Conservation (phyloP, 2,888 invertebrate species). For the Pinctada fucata region DNA sequence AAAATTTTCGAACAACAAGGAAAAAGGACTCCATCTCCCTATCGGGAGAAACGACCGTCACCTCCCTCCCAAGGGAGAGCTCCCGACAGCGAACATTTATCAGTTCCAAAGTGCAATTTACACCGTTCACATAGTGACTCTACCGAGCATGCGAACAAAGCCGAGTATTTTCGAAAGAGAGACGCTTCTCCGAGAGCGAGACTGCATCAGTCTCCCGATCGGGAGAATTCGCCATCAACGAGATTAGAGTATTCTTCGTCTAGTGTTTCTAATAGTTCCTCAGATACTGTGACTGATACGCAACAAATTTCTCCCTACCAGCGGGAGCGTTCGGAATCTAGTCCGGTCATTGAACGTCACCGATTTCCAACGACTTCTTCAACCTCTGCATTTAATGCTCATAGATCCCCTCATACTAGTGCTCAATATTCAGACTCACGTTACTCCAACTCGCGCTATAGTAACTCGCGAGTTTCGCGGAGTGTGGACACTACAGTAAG, state of each 20-base stretch:
- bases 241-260: constrained; percentile 39
- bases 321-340: constrained; percentile 46
- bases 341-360: constrained; percentile 53
- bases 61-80: background rate
- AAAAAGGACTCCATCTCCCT: constrained; percentile 11
- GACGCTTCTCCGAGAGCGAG: constrained; percentile 28
- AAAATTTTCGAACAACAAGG: constrained; percentile 53
- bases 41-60: background rate
- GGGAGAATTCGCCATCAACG: constrained; percentile 29
- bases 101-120: constrained; percentile 33
- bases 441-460: background rate
- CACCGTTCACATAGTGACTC: constrained; percentile 55
- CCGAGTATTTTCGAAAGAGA: constrained; percentile 8
- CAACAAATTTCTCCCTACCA: constrained; percentile 46
- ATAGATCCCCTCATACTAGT: constrained; percentile 34
- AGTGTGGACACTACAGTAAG: background rate
- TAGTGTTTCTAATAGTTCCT: constrained; percentile 44
- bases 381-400: constrained; percentile 30
- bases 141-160: constrained; percentile 38
- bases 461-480: background rate
- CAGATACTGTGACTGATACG: constrained; percentile 40
- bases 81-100: constrained; percentile 25
- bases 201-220: constrained; percentile 7
- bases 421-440: constrained; percentile 28
- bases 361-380: constrained; percentile 44